Base-by-base conservation (phyloP, 64 coral and sea anemone genomes). In the Montipora cactus region DNA sequence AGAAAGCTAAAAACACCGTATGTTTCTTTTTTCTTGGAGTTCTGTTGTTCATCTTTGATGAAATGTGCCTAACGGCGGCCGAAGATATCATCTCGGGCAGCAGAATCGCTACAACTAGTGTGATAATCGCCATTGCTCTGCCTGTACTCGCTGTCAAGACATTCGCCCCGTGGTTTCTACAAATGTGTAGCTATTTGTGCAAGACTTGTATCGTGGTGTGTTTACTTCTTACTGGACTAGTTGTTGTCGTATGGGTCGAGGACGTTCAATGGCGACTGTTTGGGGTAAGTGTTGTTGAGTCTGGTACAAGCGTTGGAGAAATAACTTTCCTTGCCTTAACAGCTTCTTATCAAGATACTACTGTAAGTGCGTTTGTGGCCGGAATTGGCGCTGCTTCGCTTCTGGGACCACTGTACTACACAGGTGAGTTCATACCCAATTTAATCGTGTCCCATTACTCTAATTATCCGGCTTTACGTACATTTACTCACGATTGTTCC, bases 361-460 rank as follows among this genome's bases (percentile, higher is more conserved):
- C 93, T 19, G 80, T 95, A 14, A 95, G 88, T 55, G 93, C 93
- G 5, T 90, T 95, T 79, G 93, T 95, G 48, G 88, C 93, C 1
- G 93, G 93, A 6, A 78, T 95, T 47, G 93, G 93, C 11, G n/a
- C 85, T 57, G 80, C 93, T 70, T 90, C 93, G 4, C 67, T 95
- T 14, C 16, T 95, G 23, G 93, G 87, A 19, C 93, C 93, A 4
- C 47, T 95, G 16, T 95, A 90, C 47, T 95, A 95, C 71, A 90
- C 93, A 95, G 89, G 93, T 90, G 66, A 78, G 88, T 90, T 48
- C 37, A 37, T 37, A 37, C 37, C 37, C 37, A 37, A 37, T 37
- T 37, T 37, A 37, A 37, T 37, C 37, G 37, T 37, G 37, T 37
- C 37, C 2, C 37, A 37, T 37, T 37, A 37, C 37, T 37, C 37